Evolutionary conservation across 1,140 invertebrate species (phyloP).

Genomic region (Sarcophaga bullata): DNA sequence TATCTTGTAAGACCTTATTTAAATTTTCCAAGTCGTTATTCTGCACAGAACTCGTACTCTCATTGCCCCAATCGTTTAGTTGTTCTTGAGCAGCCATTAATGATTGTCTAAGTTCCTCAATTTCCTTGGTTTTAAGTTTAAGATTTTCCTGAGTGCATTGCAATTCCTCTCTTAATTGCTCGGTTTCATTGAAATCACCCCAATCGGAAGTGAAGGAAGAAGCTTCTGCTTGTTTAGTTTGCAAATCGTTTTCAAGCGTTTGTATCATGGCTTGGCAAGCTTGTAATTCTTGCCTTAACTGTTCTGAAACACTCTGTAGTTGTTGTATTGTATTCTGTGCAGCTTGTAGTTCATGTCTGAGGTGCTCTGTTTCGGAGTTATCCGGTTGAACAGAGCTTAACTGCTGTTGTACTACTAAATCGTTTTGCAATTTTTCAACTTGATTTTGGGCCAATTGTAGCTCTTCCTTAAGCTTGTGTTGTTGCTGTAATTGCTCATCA

Average conservation of each 20-base stretch:
- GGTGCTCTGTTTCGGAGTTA: background rate
- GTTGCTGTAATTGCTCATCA: background rate
- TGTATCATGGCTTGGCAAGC: background rate
- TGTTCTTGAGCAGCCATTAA: conserved; percentile 39
- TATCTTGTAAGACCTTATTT: conserved; percentile 42
- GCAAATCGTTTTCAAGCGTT: background rate
- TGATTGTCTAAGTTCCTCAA: conserved; percentile 24
- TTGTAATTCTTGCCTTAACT: background rate
- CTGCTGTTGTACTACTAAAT: background rate
- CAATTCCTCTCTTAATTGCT: conserved; percentile 9
- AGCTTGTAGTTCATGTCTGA: background rate
- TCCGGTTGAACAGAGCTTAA: background rate
- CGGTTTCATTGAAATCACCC: conserved; percentile 1
- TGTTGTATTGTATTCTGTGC: background rate
- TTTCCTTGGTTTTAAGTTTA: conserved; percentile 31
- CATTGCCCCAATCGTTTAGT: conserved; percentile 40
- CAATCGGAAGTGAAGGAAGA: background rate
- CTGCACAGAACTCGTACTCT: background rate
- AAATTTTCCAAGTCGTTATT: conserved; percentile 30
- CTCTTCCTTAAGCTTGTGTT: background rate
- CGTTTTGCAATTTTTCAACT: background rate
- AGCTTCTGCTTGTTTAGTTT: background rate
- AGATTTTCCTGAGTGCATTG: conserved; percentile 22
- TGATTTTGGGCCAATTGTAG: background rate
- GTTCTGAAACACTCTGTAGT: background rate